These are phyloP conservation scores for Sus scrofa DNA, from an alignment of 2,113 vertebrate genomes.

Conservation along the genomic window DNA sequence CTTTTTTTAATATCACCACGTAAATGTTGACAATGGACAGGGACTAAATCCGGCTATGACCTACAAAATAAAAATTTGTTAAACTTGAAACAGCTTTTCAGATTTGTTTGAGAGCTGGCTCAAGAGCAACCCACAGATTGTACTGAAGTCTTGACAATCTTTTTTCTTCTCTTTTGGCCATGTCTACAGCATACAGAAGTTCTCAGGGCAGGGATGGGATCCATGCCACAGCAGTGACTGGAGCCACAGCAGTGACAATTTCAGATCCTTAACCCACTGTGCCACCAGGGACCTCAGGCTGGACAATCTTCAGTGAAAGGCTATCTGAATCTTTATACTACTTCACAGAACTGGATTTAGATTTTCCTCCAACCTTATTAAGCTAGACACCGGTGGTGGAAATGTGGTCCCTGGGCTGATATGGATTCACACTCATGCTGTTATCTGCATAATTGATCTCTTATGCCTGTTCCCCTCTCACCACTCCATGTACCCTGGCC, in stretches of 20 bases:
- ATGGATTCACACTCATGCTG: not conserved
- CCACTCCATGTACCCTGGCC: too few relatives aligned
- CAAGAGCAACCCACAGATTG: not conserved
- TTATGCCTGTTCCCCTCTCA: not conserved
- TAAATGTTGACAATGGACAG: not conserved
- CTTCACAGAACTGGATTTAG: not conserved
- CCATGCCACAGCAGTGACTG: too few relatives aligned
- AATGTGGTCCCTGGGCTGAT: not conserved
- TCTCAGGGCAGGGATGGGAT: too few relatives aligned
- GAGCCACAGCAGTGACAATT: too few relatives aligned
- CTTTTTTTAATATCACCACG: not conserved
- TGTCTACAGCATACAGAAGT: too few relatives aligned
- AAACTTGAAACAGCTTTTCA: not conserved
- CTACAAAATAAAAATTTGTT: slow-evolving; percentile 29
- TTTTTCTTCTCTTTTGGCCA: too few relatives aligned
- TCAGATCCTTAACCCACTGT: too few relatives aligned
- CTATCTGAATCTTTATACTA: not conserved
- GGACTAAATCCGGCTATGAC: not conserved
- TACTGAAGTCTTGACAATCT: not conserved
- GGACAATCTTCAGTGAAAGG: not conserved
- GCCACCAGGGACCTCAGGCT: too few relatives aligned
- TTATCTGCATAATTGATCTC: too few relatives aligned
- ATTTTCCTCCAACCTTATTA: not conserved
- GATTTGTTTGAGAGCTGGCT: not conserved
- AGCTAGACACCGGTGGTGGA: not conserved